Base-by-base conservation (phyloP, 1,140 invertebrate species). In the Agrilus planipennis region DNA sequence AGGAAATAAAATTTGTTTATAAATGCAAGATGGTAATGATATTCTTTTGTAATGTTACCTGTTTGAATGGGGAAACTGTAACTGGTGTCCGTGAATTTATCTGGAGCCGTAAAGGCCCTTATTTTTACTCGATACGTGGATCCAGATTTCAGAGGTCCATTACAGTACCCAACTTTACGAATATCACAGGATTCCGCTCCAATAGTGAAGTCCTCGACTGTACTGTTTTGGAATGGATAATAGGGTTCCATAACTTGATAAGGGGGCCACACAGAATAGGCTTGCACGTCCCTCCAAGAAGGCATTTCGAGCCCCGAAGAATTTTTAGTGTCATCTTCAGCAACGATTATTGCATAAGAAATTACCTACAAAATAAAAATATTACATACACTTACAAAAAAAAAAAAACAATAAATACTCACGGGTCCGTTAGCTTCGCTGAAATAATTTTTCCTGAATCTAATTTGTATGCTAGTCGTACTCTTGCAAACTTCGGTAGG, bases 101-200 rank as follows among this genome's bases (percentile, higher is more conserved):
- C 87, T 4, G 77, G 75, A 2, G 82, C 83, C 15, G 91, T 95
- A 59, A 90, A 95, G 4, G 90, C 92, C 45, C 92, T 72, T 34
- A 95, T 80, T 70, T 93, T 94, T 2, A 95, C 81, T 52, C 77
- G 76, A 64, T 94, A 95, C 0, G 77, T 81, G n/a, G 89, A 82
- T 40, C 85, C 88, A 17, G 88, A 79, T 63, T 90, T 90, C 2
- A 96, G 63, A 2, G 88, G 84, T 2, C 91, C 92, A 66, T 96
- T 94, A 63, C 89, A 93, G 55, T 89, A 92, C 11, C 78, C 77
- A 12, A 69, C 71, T 25, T 72, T 70, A 47, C 75, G 73, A 34
- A 72, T 75, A 54, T 84, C 79, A 61, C 84, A 88, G 47, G 79
- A 76, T 55, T 89, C 84, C 3, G 71, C 66, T 5, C 89, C 89